Percentiles rank a stretch among this genome's conserved stretches.
Evolutionary conservation across 2,797 vertebrate genomes (phyloP).

Genomic region (Pelobates cultripes): DNA sequence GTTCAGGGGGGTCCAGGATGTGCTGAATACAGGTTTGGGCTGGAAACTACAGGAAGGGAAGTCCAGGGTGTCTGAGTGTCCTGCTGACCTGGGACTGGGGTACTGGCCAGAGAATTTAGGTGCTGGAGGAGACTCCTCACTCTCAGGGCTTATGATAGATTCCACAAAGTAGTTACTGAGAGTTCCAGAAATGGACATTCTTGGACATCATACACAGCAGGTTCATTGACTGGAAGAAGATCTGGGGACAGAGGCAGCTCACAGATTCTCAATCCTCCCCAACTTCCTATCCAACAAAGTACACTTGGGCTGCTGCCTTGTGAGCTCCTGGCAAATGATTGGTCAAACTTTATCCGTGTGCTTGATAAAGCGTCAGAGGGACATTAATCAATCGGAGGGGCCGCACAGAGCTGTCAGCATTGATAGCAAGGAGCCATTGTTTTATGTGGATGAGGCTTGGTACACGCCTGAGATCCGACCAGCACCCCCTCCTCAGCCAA

Average conservation of each 20-base stretch:
- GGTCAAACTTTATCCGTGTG: slow-evolving; percentile 91
- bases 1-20: slow-evolving; percentile 92
- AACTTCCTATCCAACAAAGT: slow-evolving; percentile 92
- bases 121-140: slow-evolving; percentile 85
- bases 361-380: slow-evolving; percentile 92
- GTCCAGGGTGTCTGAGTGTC: slow-evolving; percentile 87
- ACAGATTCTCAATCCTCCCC: slow-evolving; percentile 79
- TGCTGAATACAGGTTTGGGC: slow-evolving; percentile 92
- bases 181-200: slow-evolving; percentile 98
- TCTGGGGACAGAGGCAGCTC: slow-evolving; percentile 70
- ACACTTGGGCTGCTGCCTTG: slow-evolving; percentile 83
- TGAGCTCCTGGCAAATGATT: slow-evolving; percentile 89
- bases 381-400: slow-evolving; percentile 91
- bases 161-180: slow-evolving; percentile 99
- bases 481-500: not conserved
- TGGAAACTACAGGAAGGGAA: slow-evolving; percentile 97
- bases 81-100: slow-evolving; percentile 81
- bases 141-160: slow-evolving; percentile 98
- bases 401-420: slow-evolving; percentile 77
- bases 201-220: slow-evolving; percentile 93
- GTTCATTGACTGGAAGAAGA: slow-evolving; percentile 81
- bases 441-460: slow-evolving; percentile 76
- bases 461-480: slow-evolving; percentile 74
- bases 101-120: slow-evolving; percentile 88
- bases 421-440: slow-evolving; percentile 84